Conservation (phyloP, 1,140 invertebrate species). For the Babylonia areolata region DNA sequence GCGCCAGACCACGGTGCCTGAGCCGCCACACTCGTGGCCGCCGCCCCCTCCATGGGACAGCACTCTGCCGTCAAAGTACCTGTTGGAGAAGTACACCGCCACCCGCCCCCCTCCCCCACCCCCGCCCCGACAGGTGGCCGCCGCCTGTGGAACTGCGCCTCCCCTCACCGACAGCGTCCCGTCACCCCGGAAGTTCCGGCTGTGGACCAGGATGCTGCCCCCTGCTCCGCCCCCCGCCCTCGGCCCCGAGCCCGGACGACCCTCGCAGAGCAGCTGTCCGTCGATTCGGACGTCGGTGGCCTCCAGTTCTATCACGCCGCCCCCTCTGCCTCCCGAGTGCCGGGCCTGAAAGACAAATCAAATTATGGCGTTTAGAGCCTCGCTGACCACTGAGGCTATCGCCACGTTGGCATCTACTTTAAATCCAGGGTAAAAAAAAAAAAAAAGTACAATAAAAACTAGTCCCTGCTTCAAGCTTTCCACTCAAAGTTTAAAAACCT, state of each 20-base stretch:
- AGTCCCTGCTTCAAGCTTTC: no score
- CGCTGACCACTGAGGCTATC: no score
- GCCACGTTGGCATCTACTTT: no score
- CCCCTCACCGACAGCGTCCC: constrained; percentile 55
- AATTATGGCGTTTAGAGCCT: no score
- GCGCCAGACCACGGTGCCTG: constrained; percentile 57
- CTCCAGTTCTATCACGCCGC: constrained; percentile 60
- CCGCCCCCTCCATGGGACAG: constrained; percentile 54
- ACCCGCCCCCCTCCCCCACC: constrained; percentile 64
- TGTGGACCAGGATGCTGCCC: constrained; percentile 57
- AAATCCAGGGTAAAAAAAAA: no score
- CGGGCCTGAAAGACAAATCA: not conserved
- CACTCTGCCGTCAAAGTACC: constrained; percentile 49
- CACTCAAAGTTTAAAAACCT: no score
- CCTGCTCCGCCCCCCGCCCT: constrained; percentile 62
- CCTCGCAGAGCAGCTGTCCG: constrained; percentile 51
- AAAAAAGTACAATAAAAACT: no score
- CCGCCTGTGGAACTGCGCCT: constrained; percentile 48
- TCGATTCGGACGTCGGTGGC: constrained; percentile 47
- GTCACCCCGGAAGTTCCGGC: constrained; percentile 49
- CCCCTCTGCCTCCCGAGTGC: constrained; percentile 55
- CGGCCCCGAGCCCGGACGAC: constrained; percentile 45
- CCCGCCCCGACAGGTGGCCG: constrained; percentile 56
- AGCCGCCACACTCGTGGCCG: constrained; percentile 63
- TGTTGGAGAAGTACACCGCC: constrained; percentile 54